Base-by-base conservation (phyloP, 1,140 invertebrate species). In the Meloidogyne exigua region DNA sequence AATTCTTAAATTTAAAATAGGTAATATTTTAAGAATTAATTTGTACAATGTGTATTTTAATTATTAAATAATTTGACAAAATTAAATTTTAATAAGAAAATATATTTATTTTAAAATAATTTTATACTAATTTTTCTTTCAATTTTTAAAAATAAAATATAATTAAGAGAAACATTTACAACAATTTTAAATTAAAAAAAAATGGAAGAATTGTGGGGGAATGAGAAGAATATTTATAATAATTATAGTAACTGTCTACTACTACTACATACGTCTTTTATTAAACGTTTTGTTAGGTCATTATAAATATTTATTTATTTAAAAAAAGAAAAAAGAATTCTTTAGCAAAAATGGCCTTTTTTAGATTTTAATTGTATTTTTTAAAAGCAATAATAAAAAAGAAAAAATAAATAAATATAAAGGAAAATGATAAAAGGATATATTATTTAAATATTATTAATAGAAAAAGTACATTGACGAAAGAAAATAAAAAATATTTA, bases 281-380 rank as follows among this genome's bases (percentile, higher is more conserved):
- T 49, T 18, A 49, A 49, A 49, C 13, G 18, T 49, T 49, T 49
- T 49, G 44, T 49, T 49, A 49, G 44, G 44, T 49, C 44, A 49
- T 49, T 44, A 15, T 44, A 44, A 11, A 4, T 49, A 18, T 49
- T 49, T 49, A 49, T 49, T 49, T n/a, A 49, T 32, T 32, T 3
- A 32, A 32, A 32, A 32, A 32, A 32, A 49, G 18, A 18, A 18
- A 49, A 49, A 18, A 7, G 9, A 18, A 18, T 49, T 49, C 18
- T 18, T 18, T 49, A 49, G 44, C 44, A 49, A 49, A 49, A 49
- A 49, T 49, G 44, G 44, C 44, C 44, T 49, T 49, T 49, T 49
- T 49, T 49, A 49, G 44, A 49, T 49, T 67, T 26, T 67, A 18
- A 66, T 66, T 66, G 13, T 28, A 18, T 67, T 67, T 9, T 67